Evolutionary conservation across 2,113 vertebrate species (phyloP).

Genomic region (Lophius piscatorius): DNA sequence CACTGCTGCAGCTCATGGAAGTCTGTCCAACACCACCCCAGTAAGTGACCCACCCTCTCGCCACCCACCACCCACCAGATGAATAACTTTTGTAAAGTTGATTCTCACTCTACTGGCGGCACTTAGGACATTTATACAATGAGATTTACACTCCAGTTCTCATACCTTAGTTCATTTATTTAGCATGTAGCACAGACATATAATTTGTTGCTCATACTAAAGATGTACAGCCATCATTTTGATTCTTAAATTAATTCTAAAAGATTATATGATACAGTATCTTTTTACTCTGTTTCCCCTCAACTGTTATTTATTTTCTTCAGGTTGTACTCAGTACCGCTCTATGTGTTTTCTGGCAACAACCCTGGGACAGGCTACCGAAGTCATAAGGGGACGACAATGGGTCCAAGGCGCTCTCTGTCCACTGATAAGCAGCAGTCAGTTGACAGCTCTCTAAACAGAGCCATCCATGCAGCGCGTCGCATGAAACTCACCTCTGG

Average conservation of each 20-base stretch:
- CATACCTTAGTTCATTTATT: too few relatives aligned
- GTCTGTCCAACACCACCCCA: slow-evolving; percentile 71
- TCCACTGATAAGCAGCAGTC: slow-evolving; percentile 30
- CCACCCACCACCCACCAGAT: background rate
- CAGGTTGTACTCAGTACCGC: slow-evolving; percentile 77
- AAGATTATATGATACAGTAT: too few relatives aligned
- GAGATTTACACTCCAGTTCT: too few relatives aligned
- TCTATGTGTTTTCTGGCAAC: slow-evolving; percentile 30
- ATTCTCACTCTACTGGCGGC: too few relatives aligned
- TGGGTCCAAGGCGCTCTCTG: slow-evolving; percentile 27
- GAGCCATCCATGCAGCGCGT: slow-evolving; percentile 78
- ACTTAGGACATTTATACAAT: too few relatives aligned
- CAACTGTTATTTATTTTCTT: background rate
- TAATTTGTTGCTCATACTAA: too few relatives aligned
- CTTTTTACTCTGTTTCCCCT: background rate
- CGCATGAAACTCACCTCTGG: slow-evolving; percentile 74
- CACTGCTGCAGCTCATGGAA: slow-evolving; percentile 73
- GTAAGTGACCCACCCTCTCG: slow-evolving; percentile 57
- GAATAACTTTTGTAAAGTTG: too few relatives aligned
- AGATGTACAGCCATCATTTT: too few relatives aligned
- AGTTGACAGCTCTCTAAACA: slow-evolving; percentile 76
- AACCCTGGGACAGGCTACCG: slow-evolving; percentile 19
- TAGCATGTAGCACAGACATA: too few relatives aligned
- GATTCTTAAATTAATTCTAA: too few relatives aligned
- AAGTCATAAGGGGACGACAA: slow-evolving; percentile 7